A percentile compares a stretch with the other conserved stretches of the same genome.
Conservation (phyloP, 1,140 invertebrate genomes). For the Portunus trituberculatus region DNA sequence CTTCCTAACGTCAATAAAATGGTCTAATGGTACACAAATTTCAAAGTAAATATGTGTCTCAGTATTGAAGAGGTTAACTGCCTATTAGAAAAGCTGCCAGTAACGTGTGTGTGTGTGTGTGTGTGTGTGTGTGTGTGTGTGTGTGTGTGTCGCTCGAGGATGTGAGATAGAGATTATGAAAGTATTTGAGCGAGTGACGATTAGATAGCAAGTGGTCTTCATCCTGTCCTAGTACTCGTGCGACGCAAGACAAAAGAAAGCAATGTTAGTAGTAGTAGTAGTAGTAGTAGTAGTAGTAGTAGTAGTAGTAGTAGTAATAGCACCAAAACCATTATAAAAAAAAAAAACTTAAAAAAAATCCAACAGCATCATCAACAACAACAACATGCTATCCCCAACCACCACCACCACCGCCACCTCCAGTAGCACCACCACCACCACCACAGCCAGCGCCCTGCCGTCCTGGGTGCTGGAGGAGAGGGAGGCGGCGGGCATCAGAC, state of each 20-base stretch:
- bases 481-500: slow-evolving; percentile 51
- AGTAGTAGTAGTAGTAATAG: background rate
- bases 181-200: background rate
- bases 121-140: too few relatives aligned
- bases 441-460: slow-evolving; percentile 15
- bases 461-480: slow-evolving; percentile 65
- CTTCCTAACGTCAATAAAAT: too few relatives aligned
- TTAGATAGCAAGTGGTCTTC: background rate
- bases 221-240: background rate
- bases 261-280: background rate
- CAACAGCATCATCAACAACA: background rate
- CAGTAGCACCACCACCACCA: background rate
- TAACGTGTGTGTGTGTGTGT: too few relatives aligned
- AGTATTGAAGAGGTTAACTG: too few relatives aligned
- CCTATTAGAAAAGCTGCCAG: too few relatives aligned
- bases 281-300: background rate
- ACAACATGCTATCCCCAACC: background rate
- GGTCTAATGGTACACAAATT: too few relatives aligned
- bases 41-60: too few relatives aligned
- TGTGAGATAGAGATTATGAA: background rate
- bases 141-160: too few relatives aligned
- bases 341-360: background rate
- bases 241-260: background rate
- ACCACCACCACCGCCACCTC: slow-evolving; percentile 1
- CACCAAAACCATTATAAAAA: background rate